Evolutionary conservation across 2,888 invertebrate species (phyloP).

Genomic region (Ditula angustiorana): DNA sequence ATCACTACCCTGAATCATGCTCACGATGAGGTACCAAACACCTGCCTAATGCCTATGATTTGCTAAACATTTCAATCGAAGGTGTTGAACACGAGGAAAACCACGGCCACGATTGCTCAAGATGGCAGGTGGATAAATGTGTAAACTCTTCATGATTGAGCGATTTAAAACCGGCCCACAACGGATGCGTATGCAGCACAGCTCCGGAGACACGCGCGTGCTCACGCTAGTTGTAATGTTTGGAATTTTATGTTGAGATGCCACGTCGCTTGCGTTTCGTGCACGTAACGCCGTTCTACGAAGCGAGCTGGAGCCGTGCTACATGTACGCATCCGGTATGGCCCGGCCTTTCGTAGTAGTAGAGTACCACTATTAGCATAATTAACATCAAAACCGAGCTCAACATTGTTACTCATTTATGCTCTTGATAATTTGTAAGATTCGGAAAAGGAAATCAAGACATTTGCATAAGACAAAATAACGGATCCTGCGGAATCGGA

Average conservation of each 20-base stretch:
- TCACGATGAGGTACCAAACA: conserved; percentile 16
- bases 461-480: conserved; percentile 55
- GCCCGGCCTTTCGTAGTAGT: no score
- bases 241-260: no score
- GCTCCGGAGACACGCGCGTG: no score
- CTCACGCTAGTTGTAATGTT: no score
- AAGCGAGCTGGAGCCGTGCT: no score
- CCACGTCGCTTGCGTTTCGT: no score
- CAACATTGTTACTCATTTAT: conserved; percentile 1
- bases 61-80: conserved; percentile 27
- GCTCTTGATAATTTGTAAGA: conserved; percentile 16
- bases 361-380: not conserved
- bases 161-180: no score
- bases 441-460: conserved; percentile 33
- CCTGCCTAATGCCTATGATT: conserved; percentile 35
- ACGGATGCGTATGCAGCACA: no score
- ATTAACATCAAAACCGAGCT: not conserved
- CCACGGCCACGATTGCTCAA: not conserved
- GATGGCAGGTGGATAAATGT: not conserved
- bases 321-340: no score
- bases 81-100: conserved; percentile 16
- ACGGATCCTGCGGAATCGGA: conserved; percentile 50
- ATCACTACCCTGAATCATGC: conserved; percentile 42
- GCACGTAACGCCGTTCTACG: no score
- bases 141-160: no score